A percentile compares a stretch with the other conserved stretches of the same genome.
These are phyloP conservation scores for Chlorocebus sabaeus DNA, from an alignment of 2,113 vertebrate genomes.

Conservation along the genomic window DNA sequence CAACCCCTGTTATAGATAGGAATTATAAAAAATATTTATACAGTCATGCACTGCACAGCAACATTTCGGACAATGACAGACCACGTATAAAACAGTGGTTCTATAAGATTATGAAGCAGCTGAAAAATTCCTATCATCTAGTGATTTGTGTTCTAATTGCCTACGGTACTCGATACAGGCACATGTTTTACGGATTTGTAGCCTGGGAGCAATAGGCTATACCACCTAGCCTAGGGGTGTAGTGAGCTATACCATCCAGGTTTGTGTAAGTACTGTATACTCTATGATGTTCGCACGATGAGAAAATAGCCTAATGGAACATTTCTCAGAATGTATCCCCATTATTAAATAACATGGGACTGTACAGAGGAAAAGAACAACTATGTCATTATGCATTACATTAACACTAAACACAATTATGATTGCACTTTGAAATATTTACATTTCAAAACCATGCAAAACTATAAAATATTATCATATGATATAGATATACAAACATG, in stretches of 20 bases:
- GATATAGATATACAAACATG: neutral
- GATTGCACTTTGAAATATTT: neutral
- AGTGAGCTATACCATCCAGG: neutral
- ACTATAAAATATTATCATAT: neutral
- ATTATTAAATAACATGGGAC: too few relatives aligned
- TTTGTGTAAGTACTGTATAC: neutral
- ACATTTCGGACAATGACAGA: neutral
- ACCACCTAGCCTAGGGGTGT: neutral
- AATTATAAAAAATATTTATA: neutral
- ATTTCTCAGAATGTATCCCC: neutral
- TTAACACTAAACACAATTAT: neutral
- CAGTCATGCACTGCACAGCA: neutral
- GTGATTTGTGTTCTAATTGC: neutral
- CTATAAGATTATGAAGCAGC: neutral
- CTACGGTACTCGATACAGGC: neutral
- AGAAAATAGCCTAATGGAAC: neutral
- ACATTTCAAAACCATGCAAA: neutral
- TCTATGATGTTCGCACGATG: neutral
- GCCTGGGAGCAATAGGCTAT: neutral
- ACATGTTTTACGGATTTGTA: neutral
- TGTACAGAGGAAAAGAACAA: neutral
- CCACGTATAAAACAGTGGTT: neutral
- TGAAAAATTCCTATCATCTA: neutral
- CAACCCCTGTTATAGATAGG: neutral
- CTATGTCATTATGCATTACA: neutral